Conservation (phyloP, 2,113 vertebrate species). For the Peromyscus californicus region DNA sequence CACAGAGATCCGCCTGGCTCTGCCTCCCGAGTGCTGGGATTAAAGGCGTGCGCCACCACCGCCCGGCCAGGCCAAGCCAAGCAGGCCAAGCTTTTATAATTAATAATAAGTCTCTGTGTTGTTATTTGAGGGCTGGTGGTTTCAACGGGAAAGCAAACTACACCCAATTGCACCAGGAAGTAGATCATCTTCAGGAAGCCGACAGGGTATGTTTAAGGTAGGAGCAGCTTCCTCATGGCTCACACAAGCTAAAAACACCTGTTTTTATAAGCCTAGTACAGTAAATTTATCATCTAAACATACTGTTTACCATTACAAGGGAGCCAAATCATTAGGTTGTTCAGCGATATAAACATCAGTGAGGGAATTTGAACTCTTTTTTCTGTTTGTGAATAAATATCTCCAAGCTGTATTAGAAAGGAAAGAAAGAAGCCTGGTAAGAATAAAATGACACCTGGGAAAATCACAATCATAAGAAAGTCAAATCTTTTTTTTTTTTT, state of each 20-base stretch:
- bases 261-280: not conserved
- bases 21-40: too few relatives aligned
- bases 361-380: not conserved
- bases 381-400: not conserved
- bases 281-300: not conserved
- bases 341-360: not conserved
- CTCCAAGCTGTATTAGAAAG: not conserved
- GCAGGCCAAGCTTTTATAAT: not conserved
- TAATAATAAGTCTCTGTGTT: not conserved
- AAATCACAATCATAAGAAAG: not conserved
- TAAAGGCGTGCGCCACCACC: too few relatives aligned
- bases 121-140: not conserved
- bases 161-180: too few relatives aligned
- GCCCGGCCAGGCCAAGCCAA: too few relatives aligned
- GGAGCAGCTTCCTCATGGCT: not conserved
- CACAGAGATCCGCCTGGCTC: too few relatives aligned
- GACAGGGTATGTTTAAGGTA: not conserved
- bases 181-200: too few relatives aligned
- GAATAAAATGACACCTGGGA: not conserved
- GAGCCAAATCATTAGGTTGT: not conserved
- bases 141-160: not conserved
- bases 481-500: too few relatives aligned
- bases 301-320: not conserved
- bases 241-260: too few relatives aligned
- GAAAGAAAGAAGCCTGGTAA: not conserved